Base-by-base conservation (phyloP, 2,888 invertebrate genomes). In the Meta bourneti region DNA sequence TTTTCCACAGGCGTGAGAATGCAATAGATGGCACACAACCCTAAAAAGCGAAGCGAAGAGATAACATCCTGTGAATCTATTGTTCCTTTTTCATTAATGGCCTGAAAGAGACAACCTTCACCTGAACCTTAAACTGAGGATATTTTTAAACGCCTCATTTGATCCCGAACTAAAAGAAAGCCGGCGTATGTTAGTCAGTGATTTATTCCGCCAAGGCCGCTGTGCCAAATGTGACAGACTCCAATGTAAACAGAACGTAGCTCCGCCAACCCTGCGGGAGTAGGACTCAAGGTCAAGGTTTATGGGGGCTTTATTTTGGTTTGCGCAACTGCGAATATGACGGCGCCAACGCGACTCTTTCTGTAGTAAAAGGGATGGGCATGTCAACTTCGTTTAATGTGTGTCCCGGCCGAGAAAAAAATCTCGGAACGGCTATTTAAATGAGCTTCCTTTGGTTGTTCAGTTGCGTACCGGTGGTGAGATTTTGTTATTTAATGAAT, bases 211-310 rank as follows among this genome's bases (percentile, higher is more conserved):
- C 84, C 84, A 84, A 75, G 48, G 48, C 84, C 20, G 75, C 19
- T 51, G 51, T 61, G 82, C 84, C 84, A 84, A 84, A 48, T 75
- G 51, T 75, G 48, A 34, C 86, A 61, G 7, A 61, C 69, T 54
- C n/a, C 61, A 89, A 75, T 34, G 48, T 79, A 74, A 77, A 75
- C 82, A 89, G 51, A 79, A 51, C 49, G 61, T 61, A 74, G 20
- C 34, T 82, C 71, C 70, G 49, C 34, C 61, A 86, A 86, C 87
- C 80, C 87, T 87, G 34, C 80, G 8, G 48, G 71, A 87, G 80
- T 79, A 77, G 89, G 75, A 77, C 82, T 82, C 89, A 89, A 89
- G 89, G 89, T 89, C 82, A 89, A 89, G 89, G 89, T 70, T 86
- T 88, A 80, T 72, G 61, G 61, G 81, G 81, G 54, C 85, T 87